Evolutionary conservation across 2,888 invertebrate species (phyloP).

Genomic region (Volucella zonaria): DNA sequence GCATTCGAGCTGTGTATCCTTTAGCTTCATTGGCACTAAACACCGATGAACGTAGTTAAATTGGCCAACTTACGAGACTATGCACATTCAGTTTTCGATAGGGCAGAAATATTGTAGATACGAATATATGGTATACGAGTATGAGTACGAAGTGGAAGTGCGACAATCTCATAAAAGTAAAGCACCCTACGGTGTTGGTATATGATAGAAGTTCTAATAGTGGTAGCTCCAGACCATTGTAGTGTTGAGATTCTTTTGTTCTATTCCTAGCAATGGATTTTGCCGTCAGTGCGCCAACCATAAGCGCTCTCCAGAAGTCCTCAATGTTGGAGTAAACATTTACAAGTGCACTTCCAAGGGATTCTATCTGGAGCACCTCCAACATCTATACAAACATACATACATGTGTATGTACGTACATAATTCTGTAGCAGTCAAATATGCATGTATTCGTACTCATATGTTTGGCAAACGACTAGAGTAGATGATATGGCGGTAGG

Average conservation of each 20-base stretch:
- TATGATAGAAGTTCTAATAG: conserved; percentile 1
- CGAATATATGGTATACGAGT: neutral
- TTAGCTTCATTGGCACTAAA: conserved; percentile 17
- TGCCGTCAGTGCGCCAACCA: conserved; percentile 64
- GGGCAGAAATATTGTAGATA: conserved; percentile 20
- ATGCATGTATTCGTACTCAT: conserved; percentile 35
- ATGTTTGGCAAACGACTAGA: neutral
- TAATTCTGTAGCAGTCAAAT: neutral
- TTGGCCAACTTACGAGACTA: conserved; percentile 32
- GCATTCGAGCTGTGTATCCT: conserved; percentile 24
- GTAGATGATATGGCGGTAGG: conserved; percentile 21
- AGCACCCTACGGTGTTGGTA: conserved; percentile 46
- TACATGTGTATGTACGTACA: neutral
- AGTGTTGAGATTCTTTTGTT: conserved; percentile 61
- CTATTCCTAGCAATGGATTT: conserved; percentile 62
- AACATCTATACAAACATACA: conserved; percentile 19
- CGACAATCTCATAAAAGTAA: conserved; percentile 68
- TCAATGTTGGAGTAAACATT: conserved; percentile 73
- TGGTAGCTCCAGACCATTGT: conserved; percentile 62
- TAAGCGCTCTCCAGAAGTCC: conserved; percentile 64
- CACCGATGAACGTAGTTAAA: conserved; percentile 21
- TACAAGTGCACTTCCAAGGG: conserved; percentile 69
- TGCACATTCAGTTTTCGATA: neutral
- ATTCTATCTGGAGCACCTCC: conserved; percentile 69
- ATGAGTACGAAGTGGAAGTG: conserved; percentile 30